Conservation (phyloP, 2,888 invertebrate genomes). For the Melanargia galathea region DNA sequence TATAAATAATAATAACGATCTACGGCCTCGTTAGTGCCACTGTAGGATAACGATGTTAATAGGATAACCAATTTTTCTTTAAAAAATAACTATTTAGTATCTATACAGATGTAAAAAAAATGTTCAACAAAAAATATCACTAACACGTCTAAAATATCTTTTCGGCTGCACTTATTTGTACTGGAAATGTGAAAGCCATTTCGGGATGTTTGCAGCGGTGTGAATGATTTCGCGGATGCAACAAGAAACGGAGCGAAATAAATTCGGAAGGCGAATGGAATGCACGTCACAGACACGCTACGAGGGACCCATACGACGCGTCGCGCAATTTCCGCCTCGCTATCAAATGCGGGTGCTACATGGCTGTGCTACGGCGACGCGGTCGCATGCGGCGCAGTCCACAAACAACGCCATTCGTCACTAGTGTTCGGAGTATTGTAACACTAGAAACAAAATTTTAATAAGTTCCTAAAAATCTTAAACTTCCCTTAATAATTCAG, state of each 20-base stretch:
- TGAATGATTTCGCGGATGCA: constrained; percentile 58
- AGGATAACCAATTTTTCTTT: background rate
- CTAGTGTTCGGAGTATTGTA: background rate
- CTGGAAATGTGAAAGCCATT: constrained; percentile 21
- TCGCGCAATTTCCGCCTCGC: constrained; percentile 77
- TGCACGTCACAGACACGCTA: constrained; percentile 71
- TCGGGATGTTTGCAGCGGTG: constrained; percentile 37
- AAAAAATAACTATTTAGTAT: background rate
- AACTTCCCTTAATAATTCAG: too few species aligned
- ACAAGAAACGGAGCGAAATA: constrained; percentile 63
- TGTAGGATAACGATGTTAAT: too few species aligned
- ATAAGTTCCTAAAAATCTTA: too few species aligned
- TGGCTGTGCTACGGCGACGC: constrained; percentile 44
- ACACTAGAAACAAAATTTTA: background rate
- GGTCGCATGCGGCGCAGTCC: constrained; percentile 41
- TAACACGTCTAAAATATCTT: constrained; percentile 18
- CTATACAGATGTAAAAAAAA: background rate
- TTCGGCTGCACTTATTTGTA: constrained; percentile 18
- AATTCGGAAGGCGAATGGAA: constrained; percentile 63
- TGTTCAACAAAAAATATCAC: background rate
- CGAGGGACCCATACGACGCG: constrained; percentile 66
- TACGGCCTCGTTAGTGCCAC: too few species aligned
- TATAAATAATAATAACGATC: too few species aligned
- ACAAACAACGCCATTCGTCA: constrained; percentile 40
- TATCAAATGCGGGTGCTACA: constrained; percentile 69